A percentile compares a stretch with the other conserved stretches of the same genome.
phyloP scores from a whole-genome alignment of 1,140 invertebrate species.

The Oncopodura yosiiana region DNA sequence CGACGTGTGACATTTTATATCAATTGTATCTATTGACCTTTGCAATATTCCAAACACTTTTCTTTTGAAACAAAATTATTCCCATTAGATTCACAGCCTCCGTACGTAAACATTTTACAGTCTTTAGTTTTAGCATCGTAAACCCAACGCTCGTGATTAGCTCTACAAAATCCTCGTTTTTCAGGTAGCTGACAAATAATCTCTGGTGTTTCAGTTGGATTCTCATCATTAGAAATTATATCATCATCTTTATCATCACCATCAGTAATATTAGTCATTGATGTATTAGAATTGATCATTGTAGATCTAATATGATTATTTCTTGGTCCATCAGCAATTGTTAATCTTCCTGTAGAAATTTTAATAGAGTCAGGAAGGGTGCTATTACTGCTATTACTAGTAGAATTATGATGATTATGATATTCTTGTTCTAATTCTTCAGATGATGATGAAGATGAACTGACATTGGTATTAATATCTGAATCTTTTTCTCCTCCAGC shows the following conservation, averaged over 20 bases:
- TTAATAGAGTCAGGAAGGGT: slow-evolving; percentile 6
- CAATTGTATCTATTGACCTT: slow-evolving; percentile 38
- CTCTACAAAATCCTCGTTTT: slow-evolving; percentile 48
- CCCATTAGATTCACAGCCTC: slow-evolving; percentile 56
- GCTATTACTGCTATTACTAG: background rate
- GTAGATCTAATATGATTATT: too few relatives aligned
- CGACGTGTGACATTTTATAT: background rate
- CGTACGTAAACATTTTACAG: slow-evolving; percentile 54
- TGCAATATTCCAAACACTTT: slow-evolving; percentile 46
- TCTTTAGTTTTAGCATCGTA: slow-evolving; percentile 47
- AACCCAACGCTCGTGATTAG: slow-evolving; percentile 48
- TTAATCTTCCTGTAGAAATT: background rate
- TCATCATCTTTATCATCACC: background rate
- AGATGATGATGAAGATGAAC: background rate
- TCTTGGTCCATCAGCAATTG: background rate
- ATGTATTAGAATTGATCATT: slow-evolving; percentile 1
- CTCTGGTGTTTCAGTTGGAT: slow-evolving; percentile 16
- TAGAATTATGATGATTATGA: slow-evolving; percentile 3
- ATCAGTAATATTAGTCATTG: too few relatives aligned
- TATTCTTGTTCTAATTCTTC: background rate
- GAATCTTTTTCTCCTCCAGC: background rate
- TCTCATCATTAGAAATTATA: background rate
- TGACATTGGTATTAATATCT: background rate
- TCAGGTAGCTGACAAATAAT: slow-evolving; percentile 38
- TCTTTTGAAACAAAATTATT: slow-evolving; percentile 53